phyloP scores from a whole-genome alignment of 2,113 vertebrate species.

The Empidonax alnorum region DNA sequence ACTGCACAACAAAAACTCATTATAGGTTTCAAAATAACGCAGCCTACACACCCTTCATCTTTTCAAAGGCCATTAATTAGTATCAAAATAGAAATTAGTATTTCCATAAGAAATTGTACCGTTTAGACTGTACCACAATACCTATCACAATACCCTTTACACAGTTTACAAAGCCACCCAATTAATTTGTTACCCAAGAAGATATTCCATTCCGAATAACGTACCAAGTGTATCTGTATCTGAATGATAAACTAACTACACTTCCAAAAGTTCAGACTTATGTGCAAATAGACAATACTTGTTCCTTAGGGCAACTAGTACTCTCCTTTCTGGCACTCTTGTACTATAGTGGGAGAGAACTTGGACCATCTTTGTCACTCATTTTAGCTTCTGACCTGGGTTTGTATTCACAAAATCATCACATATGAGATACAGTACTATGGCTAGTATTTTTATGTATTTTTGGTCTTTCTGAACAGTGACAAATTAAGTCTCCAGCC shows the following conservation, averaged over 20 bases:
- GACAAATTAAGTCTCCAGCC: slow-evolving; percentile 19
- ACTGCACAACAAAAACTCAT: background rate
- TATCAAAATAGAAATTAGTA: background rate
- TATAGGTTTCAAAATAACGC: background rate
- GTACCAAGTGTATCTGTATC: background rate
- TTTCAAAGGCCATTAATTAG: background rate
- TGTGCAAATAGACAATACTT: fast-evolving
- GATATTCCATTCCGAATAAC: background rate
- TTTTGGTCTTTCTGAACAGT: slow-evolving; percentile 31
- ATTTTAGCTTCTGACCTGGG: background rate
- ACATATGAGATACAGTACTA: background rate
- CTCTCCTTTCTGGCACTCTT: background rate
- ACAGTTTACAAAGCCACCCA: background rate
- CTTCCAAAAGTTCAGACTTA: background rate
- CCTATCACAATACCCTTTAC: background rate
- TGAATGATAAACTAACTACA: fast-evolving
- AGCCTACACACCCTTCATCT: background rate
- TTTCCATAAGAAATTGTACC: background rate
- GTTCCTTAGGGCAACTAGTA: background rate
- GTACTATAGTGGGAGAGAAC: background rate
- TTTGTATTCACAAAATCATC: background rate
- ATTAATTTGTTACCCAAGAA: background rate
- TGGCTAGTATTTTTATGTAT: background rate
- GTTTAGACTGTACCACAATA: background rate
- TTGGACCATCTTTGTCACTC: background rate